phyloP scores from a whole-genome alignment of 2,113 vertebrate genomes.

The Laticauda laticaudata region DNA sequence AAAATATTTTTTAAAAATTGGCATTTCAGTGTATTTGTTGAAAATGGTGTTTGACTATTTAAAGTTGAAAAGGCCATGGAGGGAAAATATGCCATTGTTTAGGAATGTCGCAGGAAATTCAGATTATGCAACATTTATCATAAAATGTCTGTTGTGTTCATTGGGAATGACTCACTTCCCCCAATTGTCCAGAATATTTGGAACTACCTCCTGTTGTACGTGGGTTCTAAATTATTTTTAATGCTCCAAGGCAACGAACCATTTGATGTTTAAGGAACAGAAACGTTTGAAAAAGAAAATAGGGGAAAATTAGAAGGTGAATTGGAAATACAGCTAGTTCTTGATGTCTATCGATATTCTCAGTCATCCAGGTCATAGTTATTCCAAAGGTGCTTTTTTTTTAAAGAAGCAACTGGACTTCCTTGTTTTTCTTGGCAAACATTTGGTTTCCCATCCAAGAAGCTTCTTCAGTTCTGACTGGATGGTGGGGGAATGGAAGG shows the following conservation, averaged over 20 bases:
- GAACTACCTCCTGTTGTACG: constrained; percentile 34
- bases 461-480: no score
- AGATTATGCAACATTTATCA: constrained; percentile 27
- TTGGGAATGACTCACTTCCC: constrained; percentile 60
- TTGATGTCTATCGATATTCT: no score
- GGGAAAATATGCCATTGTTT: constrained; percentile 12
- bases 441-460: no score
- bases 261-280: constrained; percentile 24
- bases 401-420: no score
- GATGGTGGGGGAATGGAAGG: no score
- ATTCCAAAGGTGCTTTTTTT: no score
- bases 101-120: constrained; percentile 18
- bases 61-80: background rate
- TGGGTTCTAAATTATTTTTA: constrained; percentile 20
- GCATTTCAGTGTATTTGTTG: background rate
- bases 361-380: no score
- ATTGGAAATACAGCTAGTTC: background rate
- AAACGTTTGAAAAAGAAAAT: background rate
- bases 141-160: constrained; percentile 22
- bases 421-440: no score
- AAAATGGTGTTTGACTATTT: background rate
- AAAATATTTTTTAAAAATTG: background rate
- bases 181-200: constrained; percentile 51
- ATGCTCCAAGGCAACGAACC: constrained; percentile 36
- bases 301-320: constrained; percentile 1